Conservation (phyloP, 1,140 invertebrate species). For the Drosophila navojoa region DNA sequence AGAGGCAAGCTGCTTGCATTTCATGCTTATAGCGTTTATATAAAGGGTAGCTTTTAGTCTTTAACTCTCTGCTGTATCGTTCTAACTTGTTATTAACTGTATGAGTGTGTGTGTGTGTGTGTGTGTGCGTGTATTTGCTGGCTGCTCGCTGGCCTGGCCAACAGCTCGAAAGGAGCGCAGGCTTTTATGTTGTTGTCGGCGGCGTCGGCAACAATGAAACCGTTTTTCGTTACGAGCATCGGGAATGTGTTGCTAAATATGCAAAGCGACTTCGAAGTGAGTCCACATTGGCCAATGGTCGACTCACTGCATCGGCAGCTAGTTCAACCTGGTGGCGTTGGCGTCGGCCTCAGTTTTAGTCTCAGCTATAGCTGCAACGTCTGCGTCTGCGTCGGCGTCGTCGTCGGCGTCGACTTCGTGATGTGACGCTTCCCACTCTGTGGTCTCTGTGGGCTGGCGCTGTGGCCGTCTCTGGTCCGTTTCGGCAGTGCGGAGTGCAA, state of each 20-base stretch:
- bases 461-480: conserved; percentile 8
- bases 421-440: conserved; percentile 76
- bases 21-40: neutral
- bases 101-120: conserved; percentile 37
- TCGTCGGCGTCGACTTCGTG: conserved; percentile 75
- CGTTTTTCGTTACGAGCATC: conserved; percentile 77
- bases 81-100: conserved; percentile 40
- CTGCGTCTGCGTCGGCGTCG: conserved; percentile 53
- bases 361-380: neutral
- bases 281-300: conserved; percentile 29
- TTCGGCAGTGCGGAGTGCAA: conserved; percentile 55
- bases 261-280: conserved; percentile 64
- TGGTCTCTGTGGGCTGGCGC: conserved; percentile 25
- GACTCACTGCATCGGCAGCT: conserved; percentile 33
- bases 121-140: conserved; percentile 30
- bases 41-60: neutral
- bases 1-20: neutral
- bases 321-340: conserved; percentile 18
- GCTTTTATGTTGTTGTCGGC: conserved; percentile 77
- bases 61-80: neutral
- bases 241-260: conserved; percentile 82
- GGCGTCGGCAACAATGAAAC: conserved; percentile 81
- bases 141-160: conserved; percentile 36
- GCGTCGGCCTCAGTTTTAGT: neutral
- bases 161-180: conserved; percentile 73